Evolutionary conservation across 1,140 invertebrate species (phyloP).

Genomic region (Varroa destructor): DNA sequence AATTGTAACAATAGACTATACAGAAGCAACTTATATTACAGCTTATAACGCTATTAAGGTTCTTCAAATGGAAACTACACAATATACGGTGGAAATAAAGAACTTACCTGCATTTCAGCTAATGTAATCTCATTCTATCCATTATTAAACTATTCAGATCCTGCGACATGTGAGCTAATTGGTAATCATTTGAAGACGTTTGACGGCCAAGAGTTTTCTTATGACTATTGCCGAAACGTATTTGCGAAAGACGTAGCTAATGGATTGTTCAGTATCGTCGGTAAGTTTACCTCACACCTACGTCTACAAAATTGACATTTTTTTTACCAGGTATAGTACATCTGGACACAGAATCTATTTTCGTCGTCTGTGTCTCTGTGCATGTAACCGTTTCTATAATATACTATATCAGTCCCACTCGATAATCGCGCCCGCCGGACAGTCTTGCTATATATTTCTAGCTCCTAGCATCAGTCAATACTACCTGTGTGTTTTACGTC

Average conservation of each 20-base stretch:
- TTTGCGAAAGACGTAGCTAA: conserved; percentile 50
- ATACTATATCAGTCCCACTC: conserved; percentile 41
- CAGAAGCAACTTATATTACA: too few relatives aligned
- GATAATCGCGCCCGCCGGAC: too few relatives aligned
- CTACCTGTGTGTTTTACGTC: too few relatives aligned
- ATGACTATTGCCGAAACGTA: conserved; percentile 64
- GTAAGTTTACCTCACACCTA: conserved; percentile 42
- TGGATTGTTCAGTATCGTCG: conserved; percentile 29
- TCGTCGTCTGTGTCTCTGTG: conserved; percentile 33
- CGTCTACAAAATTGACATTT: not conserved
- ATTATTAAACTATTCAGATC: not conserved
- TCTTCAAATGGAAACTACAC: too few relatives aligned
- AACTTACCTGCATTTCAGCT: too few relatives aligned
- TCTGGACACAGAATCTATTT: not conserved
- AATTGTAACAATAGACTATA: not conserved
- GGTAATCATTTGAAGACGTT: conserved; percentile 62
- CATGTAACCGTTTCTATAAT: conserved; percentile 34
- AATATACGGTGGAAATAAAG: too few relatives aligned
- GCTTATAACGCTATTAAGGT: too few relatives aligned
- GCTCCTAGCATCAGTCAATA: too few relatives aligned
- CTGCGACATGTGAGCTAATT: conserved; percentile 53
- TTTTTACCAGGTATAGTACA: not conserved
- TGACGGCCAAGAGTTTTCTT: conserved; percentile 58
- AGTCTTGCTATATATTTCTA: too few relatives aligned
- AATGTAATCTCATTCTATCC: too few relatives aligned